phyloP scores from a whole-genome alignment of 2,888 invertebrate genomes.

The Agrenia bidenticulata region DNA sequence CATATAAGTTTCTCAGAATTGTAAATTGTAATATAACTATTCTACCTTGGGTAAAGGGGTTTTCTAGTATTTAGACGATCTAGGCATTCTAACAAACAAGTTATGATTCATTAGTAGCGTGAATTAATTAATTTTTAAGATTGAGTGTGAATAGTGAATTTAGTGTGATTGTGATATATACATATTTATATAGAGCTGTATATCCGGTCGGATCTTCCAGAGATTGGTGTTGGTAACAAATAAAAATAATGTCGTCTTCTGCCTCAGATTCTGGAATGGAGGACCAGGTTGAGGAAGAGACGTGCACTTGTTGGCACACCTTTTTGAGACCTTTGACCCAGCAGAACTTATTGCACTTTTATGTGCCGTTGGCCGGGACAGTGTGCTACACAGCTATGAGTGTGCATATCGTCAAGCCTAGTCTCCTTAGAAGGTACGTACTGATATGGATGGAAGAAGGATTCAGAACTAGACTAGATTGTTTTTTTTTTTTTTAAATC shows the following conservation, averaged over 20 bases:
- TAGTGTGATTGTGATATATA: no score
- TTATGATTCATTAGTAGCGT: no score
- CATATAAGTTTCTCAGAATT: no score
- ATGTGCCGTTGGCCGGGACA: slow-evolving; percentile 39
- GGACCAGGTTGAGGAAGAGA: slow-evolving; percentile 26
- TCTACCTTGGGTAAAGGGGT: no score
- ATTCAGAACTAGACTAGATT: not conserved
- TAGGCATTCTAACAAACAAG: no score
- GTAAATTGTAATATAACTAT: no score
- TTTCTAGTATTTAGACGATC: no score
- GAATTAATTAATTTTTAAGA: no score
- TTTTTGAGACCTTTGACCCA: slow-evolving; percentile 32
- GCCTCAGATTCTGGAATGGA: slow-evolving; percentile 37
- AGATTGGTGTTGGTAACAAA: no score
- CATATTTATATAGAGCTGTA: no score
- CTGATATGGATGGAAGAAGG: not conserved
- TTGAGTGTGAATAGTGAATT: no score
- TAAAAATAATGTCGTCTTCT: slow-evolving; percentile 19
- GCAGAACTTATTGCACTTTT: slow-evolving; percentile 41
- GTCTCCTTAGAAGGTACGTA: slow-evolving; percentile 40
- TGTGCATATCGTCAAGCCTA: slow-evolving; percentile 44
- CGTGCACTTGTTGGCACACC: slow-evolving; percentile 28
- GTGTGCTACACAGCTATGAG: slow-evolving; percentile 41
- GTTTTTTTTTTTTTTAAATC: not conserved
- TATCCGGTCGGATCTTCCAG: no score